phyloP scores from a whole-genome alignment of 2,888 invertebrate species.

The Labia minor region DNA sequence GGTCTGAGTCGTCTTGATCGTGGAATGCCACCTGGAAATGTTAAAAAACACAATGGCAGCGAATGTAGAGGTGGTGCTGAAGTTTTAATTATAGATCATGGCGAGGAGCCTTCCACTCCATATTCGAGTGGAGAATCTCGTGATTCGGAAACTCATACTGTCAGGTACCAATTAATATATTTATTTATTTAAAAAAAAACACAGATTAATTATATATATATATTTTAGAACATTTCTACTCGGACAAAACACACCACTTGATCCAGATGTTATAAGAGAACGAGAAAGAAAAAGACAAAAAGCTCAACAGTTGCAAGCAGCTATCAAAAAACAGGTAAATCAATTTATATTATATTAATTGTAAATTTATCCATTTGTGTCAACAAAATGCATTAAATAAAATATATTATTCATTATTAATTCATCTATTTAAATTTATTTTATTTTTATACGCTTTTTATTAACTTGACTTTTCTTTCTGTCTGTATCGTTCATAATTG shows the following conservation, averaged over 20 bases:
- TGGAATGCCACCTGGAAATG: not conserved
- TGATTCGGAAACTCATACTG: not conserved
- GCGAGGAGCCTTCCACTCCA: conserved; percentile 28
- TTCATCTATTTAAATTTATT: too few relatives aligned
- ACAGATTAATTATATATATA: not conserved
- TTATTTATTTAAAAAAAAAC: not conserved
- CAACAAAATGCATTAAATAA: too few relatives aligned
- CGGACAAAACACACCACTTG: conserved; percentile 77
- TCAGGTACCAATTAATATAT: too few relatives aligned
- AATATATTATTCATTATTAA: too few relatives aligned
- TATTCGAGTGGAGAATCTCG: not conserved
- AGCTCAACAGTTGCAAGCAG: conserved; percentile 76
- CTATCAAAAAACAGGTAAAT: conserved; percentile 55
- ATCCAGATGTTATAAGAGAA: conserved; percentile 67
- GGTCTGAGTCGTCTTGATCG: conserved; percentile 38
- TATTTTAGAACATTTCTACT: conserved; percentile 55
- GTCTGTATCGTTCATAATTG: too few relatives aligned
- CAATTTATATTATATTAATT: not conserved
- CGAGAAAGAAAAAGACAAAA: conserved; percentile 69
- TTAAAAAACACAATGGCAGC: not conserved
- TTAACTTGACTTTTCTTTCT: too few relatives aligned
- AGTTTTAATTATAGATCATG: conserved; percentile 47
- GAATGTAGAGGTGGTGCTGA: conserved; percentile 37
- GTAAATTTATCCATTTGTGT: too few relatives aligned
- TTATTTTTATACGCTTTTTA: too few relatives aligned